These are phyloP conservation scores for Agrotis exclamationis DNA, from an alignment of 2,888 invertebrate species.

Conservation along the genomic window DNA sequence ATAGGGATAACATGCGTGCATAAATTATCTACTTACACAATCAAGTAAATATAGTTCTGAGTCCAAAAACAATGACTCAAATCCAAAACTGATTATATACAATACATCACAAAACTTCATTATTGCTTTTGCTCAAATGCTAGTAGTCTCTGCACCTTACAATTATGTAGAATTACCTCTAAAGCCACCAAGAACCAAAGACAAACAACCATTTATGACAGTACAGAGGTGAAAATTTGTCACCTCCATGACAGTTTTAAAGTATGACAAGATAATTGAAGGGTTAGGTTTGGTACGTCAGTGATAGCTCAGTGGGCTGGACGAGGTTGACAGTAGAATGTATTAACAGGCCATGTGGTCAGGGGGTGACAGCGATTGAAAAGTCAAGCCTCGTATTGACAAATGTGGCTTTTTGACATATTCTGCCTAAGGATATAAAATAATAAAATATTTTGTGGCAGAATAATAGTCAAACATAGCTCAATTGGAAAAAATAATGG, in stretches of 20 bases:
- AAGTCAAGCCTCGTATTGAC: not conserved
- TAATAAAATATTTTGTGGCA: too few species aligned
- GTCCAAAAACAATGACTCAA: not conserved
- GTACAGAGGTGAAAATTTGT: constrained; percentile 53
- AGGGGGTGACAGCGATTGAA: constrained; percentile 22
- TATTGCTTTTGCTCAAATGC: not conserved
- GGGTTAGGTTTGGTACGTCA: constrained; percentile 23
- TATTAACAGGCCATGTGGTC: constrained; percentile 42
- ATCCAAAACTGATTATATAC: not conserved
- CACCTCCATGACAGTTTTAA: constrained; percentile 52
- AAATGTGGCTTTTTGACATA: too few species aligned
- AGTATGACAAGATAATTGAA: constrained; percentile 61
- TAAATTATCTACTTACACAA: not conserved
- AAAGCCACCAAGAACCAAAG: constrained; percentile 16
- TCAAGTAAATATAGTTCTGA: not conserved
- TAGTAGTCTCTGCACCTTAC: not conserved
- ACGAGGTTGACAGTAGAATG: constrained; percentile 45
- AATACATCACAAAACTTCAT: not conserved
- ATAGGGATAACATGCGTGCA: not conserved
- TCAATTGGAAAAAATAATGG: too few species aligned
- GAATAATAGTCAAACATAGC: too few species aligned
- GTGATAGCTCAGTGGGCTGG: constrained; percentile 32
- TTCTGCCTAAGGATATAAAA: too few species aligned
- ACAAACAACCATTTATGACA: constrained; percentile 35
- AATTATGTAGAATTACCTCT: constrained; percentile 20